Conservation (phyloP, 2,888 invertebrate genomes). For the Ferrisia virgata region DNA sequence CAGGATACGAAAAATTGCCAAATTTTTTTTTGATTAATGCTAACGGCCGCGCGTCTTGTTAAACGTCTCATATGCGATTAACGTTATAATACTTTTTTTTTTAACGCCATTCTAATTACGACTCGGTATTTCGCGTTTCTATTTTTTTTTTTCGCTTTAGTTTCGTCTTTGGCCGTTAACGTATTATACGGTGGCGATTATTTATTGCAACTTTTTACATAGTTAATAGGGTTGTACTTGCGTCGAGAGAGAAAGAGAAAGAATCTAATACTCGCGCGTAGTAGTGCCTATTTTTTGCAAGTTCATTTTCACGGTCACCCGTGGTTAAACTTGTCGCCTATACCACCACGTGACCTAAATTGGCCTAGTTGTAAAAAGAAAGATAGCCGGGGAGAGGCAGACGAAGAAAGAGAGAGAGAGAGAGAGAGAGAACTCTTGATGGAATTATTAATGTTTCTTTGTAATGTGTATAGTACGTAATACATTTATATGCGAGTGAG, state of each 20-base stretch:
- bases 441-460: not conserved
- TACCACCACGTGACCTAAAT: constrained; percentile 23
- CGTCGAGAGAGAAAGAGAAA: not conserved
- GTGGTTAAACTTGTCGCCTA: not conserved
- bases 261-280: not conserved
- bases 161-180: not conserved
- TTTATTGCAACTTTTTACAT: constrained; percentile 16
- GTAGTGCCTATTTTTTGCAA: constrained; percentile 12
- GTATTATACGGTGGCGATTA: not conserved
- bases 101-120: constrained; percentile 20
- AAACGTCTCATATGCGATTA: constrained; percentile 26
- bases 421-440: not conserved
- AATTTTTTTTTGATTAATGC: constrained; percentile 26
- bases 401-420: not conserved
- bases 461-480: not conserved
- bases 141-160: not conserved
- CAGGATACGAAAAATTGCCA: constrained; percentile 15
- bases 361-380: not conserved
- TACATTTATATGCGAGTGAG: not conserved
- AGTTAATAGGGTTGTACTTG: constrained; percentile 17
- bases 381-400: no score
- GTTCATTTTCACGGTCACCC: constrained; percentile 18
- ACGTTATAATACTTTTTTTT: not conserved
- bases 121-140: not conserved
- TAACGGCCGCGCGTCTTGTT: constrained; percentile 13